A percentile compares a stretch with the other conserved stretches of the same genome.
These are phyloP conservation scores for Cassiopea andromeda DNA, from an alignment of 30 jellyfish, hydroid and myxozoan species.

Conservation along the genomic window DNA sequence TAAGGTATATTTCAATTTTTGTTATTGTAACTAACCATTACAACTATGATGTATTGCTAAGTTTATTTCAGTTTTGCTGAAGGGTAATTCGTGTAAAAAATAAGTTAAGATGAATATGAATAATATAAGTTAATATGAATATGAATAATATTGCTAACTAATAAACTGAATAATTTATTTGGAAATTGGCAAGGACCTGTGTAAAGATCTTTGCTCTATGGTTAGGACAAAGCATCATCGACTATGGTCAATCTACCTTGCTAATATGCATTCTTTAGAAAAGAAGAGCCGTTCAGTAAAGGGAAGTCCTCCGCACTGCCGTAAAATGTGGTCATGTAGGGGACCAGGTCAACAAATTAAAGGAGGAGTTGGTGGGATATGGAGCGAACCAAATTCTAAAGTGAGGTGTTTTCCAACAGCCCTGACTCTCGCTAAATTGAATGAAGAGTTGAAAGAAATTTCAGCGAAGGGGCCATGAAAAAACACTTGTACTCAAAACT, in stretches of 20 bases:
- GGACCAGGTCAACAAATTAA: constrained; percentile 53
- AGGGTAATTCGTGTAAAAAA: no score
- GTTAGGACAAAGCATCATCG: constrained; percentile 26
- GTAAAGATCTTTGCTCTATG: constrained; percentile 26
- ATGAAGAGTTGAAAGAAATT: constrained; percentile 17
- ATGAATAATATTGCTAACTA: no score
- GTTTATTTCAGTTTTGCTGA: no score
- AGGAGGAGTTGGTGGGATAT: constrained; percentile 50
- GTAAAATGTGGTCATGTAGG: constrained; percentile 50
- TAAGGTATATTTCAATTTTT: no score
- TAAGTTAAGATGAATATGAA: no score
- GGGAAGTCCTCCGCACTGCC: constrained; percentile 27
- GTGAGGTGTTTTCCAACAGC: constrained; percentile 32
- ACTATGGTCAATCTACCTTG: constrained; percentile 45
- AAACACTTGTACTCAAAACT: no score
- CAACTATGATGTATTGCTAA: no score
- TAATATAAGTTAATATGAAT: no score
- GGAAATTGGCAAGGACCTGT: constrained; percentile 42
- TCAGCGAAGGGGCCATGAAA: not conserved
- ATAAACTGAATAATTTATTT: constrained; percentile 45
- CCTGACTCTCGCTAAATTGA: constrained; percentile 17
- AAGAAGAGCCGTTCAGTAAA: constrained; percentile 40
- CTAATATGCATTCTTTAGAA: constrained; percentile 20
- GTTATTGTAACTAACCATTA: no score
- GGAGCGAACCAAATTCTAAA: constrained; percentile 2